Evolutionary conservation across 2,113 vertebrate species (phyloP).

Genomic region (Gobiocypris rarus): DNA sequence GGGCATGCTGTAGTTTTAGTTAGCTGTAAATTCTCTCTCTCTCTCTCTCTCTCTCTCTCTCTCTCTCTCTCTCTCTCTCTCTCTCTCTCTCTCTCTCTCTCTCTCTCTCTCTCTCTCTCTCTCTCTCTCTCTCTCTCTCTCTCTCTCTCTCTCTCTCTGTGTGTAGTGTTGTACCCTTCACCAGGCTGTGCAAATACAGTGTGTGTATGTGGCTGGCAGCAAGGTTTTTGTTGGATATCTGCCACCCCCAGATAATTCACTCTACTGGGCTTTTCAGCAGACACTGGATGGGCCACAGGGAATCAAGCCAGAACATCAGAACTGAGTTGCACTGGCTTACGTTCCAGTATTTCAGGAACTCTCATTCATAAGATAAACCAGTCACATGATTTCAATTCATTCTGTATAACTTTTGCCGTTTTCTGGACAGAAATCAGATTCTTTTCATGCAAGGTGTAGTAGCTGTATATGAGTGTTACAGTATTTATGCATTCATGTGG

Average conservation of each 20-base stretch:
- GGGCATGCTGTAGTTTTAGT: constrained; percentile 26
- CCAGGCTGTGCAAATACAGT: constrained; percentile 68
- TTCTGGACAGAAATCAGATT: background rate
- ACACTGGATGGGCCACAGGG: constrained; percentile 35
- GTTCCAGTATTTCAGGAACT: background rate
- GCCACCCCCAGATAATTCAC: constrained; percentile 71
- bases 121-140: background rate
- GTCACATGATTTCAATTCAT: background rate
- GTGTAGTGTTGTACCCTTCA: constrained; percentile 62
- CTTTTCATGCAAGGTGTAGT: background rate
- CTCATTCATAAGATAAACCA: background rate
- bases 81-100: constrained; percentile 1
- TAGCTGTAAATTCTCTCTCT: background rate
- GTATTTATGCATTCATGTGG: constrained; percentile 8
- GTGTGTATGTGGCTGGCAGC: constrained; percentile 71
- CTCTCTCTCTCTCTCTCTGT: background rate
- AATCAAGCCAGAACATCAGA: constrained; percentile 32
- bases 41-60: constrained; percentile 15
- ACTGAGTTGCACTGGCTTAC: constrained; percentile 12
- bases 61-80: background rate
- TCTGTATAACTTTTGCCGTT: background rate
- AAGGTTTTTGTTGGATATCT: constrained; percentile 73
- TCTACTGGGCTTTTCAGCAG: constrained; percentile 64
- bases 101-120: constrained; percentile 6
- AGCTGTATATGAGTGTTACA: background rate